Percentiles rank a stretch among this genome's conserved stretches.
Evolutionary conservation across 2,888 invertebrate species (phyloP).

Genomic region (Drosophila pegasa): DNA sequence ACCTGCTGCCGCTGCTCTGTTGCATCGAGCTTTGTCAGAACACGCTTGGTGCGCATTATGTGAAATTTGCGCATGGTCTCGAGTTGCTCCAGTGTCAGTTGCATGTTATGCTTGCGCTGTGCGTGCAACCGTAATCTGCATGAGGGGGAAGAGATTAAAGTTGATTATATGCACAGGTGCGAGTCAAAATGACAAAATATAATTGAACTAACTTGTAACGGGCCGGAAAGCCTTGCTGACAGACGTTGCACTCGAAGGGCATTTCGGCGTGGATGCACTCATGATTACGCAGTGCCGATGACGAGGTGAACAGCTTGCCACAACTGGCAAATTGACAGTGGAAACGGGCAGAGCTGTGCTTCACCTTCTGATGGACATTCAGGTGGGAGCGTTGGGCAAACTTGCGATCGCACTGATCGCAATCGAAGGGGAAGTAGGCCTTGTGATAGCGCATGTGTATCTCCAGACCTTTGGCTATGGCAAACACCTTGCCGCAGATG

Average conservation of each 20-base stretch:
- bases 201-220: constrained; percentile 67
- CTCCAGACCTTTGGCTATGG: constrained; percentile 69
- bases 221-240: constrained; percentile 68
- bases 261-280: constrained; percentile 69
- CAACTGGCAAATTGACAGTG: constrained; percentile 66
- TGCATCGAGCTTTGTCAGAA: constrained; percentile 20
- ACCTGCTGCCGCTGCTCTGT: constrained; percentile 2
- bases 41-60: constrained; percentile 61
- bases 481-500: constrained; percentile 72
- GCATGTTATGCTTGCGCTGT: constrained; percentile 61
- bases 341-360: constrained; percentile 69
- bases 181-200: background rate
- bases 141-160: background rate
- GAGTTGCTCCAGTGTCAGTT: constrained; percentile 58
- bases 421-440: constrained; percentile 68
- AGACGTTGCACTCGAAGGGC: constrained; percentile 75
- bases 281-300: constrained; percentile 72
- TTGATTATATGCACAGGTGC: background rate
- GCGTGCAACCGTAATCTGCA: constrained; percentile 67
- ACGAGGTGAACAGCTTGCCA: constrained; percentile 71
- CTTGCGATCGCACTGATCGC: constrained; percentile 69
- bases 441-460: constrained; percentile 76
- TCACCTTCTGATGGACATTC: constrained; percentile 68
- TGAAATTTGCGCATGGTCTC: constrained; percentile 74
- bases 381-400: constrained; percentile 76